Conservation (phyloP, 1,140 invertebrate genomes). For the Ectropis grisescens region DNA sequence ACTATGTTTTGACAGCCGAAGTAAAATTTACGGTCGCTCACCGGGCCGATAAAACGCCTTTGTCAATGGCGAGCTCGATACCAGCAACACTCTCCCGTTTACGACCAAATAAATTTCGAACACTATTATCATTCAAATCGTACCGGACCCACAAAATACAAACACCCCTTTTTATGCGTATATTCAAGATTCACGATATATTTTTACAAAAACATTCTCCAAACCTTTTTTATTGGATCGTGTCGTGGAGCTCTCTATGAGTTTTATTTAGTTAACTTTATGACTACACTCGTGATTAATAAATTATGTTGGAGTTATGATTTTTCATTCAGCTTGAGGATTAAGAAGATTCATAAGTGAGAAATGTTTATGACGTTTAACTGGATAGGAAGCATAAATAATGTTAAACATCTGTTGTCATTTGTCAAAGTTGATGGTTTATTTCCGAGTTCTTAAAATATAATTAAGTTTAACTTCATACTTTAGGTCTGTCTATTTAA, state of each 20-base stretch:
- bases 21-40: conserved; percentile 55
- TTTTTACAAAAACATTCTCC: conserved; percentile 38
- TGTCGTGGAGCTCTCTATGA: conserved; percentile 5
- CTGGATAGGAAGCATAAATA: conserved; percentile 10
- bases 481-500: too few species aligned
- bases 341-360: conserved; percentile 16
- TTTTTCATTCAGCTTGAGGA: conserved; percentile 19
- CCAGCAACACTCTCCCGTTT: conserved; percentile 47
- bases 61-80: conserved; percentile 51
- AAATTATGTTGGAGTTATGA: conserved; percentile 26
- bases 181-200: conserved; percentile 47
- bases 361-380: conserved; percentile 18
- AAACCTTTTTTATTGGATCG: conserved; percentile 4
- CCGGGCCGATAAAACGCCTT: conserved; percentile 57
- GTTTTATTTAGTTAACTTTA: conserved; percentile 28
- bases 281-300: conserved; percentile 19
- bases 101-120: conserved; percentile 65
- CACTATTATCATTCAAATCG: conserved; percentile 66
- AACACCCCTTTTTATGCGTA: conserved; percentile 44
- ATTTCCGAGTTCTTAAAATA: too few species aligned
- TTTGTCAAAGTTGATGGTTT: conserved; percentile 15
- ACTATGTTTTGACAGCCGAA: conserved; percentile 44
- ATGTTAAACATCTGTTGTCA: conserved; percentile 17
- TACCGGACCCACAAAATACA: conserved; percentile 45
- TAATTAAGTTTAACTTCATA: too few species aligned